Evolutionary conservation across 2,113 vertebrate genomes (phyloP), one percentile per base, ranked within the genome.

Genomic region (Eurystomus gularis): DNA sequence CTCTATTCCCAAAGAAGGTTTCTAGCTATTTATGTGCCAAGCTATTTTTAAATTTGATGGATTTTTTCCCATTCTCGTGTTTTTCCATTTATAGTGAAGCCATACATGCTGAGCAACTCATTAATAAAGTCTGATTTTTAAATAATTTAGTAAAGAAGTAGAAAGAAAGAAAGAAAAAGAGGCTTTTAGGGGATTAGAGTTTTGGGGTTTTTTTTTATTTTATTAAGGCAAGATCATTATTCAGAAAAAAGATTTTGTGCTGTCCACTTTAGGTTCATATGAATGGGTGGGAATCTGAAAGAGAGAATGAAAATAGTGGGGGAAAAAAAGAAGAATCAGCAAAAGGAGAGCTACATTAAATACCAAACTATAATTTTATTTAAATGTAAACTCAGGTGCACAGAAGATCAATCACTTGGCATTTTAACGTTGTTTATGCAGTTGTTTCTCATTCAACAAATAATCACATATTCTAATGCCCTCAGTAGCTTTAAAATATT

Each of bases 401-500:
- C 26, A 31, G 57, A 81, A 78, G 35, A 78, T 49, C 48, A 83
- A 78, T 70, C 90, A 69, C 44, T 90, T 88, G 55, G 35, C 51
- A 54, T 75, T 70, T 88, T 93, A 90, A 91, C 24, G 12, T 40
- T 78, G 86, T 52, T 88, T 69, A 90, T 44, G 6, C 54, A 73
- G 4, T 87, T 92, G 48, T 81, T 92, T 84, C 55, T 88, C 35
- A 79, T 82, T 93, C 61, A 86, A 42, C 39, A 84, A 61, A 75
- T 92, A 94, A 88, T 88, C 52, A 66, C 68, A 75, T 88, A 52
- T 88, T 92, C 21, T 79, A 88, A 93, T 95, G 46, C 69, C 77
- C 88, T 94, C 81, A 78, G 83, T 94, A 96, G 90, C 69, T 93
- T 85, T 85, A 95, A 95, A 93, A 71, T 88, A 86, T 14, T 92